Base-by-base conservation (phyloP, 2,113 vertebrate genomes). In the Sylvia atricapilla region DNA sequence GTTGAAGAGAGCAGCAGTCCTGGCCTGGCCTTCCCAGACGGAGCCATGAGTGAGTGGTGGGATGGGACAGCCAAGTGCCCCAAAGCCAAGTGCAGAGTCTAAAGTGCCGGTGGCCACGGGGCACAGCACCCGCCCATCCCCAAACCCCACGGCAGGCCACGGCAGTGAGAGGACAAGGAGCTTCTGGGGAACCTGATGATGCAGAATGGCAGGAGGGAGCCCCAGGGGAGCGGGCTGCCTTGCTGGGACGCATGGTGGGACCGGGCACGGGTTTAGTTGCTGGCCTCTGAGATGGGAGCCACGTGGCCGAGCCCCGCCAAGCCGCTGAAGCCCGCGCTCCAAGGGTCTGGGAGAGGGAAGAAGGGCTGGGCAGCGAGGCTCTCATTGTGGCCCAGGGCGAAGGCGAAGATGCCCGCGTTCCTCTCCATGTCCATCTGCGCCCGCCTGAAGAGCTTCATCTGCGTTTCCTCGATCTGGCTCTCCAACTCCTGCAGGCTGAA, bases 371-470 rank as follows among this genome's bases (percentile, higher is more conserved):
- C 98, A 6, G 98, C 96, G 7, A 99, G 98, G 93, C 98, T 97
- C 89, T 99, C 98, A 7, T 98, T 98, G 81, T 98, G 98, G 55
- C 99, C 98, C 94, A 99, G 97, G 25, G 99, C 96, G 6, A 99
- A 99, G 89, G 99, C 98, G 47, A 99, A 98, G 92, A 99, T 97
- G 84, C 98, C 98, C 18, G 98, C 98, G n/a, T 99, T 99, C 95
- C 98, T 98, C 96, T 99, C 98, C 80, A 98, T 98, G 96, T 99
- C 98, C 79, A 98, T 91, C 66, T 98, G 98, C 9, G 98, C 98
- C 82, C 97, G 97, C 86, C 98, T 98, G 33, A 98, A 97, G 80
- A 98, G 98, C 97, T 98, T 98, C 90, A 98, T 98, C 95, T 98
- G 98, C 10, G 98, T 98, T 66, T 98, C 98, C 93, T 99, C 98